Evolutionary conservation across 2,888 invertebrate genomes (phyloP), one percentile per base, ranked within the genome.

Genomic region (Ommatoiulus sabulosus): DNA sequence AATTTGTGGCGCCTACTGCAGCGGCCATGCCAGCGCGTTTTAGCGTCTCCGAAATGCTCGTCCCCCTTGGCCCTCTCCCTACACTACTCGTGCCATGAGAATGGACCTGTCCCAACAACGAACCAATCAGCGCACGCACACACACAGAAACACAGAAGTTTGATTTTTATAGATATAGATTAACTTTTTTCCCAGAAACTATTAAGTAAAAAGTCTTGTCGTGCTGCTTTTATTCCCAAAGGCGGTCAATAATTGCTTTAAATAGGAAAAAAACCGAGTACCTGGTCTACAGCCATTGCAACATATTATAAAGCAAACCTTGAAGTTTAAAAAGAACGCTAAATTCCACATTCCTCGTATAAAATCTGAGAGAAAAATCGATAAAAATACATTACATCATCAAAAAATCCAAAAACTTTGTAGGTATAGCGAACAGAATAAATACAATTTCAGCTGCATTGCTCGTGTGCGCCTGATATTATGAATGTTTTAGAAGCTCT

Each of bases 201-300:
- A 57, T 35, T 1, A 57, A 57, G 57, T 57, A 57, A 57, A 57
- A 57, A 57, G 57, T 57, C 57, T 5, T 52, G 52, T 52, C 52
- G 15, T 57, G 57, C n/a, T 57, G 57, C 57, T n/a, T 57, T 57
- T 57, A 57, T 57, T 57, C 57, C 57, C 57, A 57, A 57, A 57
- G 57, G 57, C 57, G 57, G 17, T 57, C 17, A 57, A 17, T n/a
- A 57, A 17, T n/a, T 57, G 57, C 57, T 57, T 52, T 57, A n/a
- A n/a, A 57, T 57, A n/a, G 57, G 57, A n/a, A 57, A 57, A 57
- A 57, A 35, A 35, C 35, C 35, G n/a, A 12, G 57, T n/a, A 46
- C 46, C 46, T 12, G 12, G 46, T 12, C 7, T 46, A 46, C 7
- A 10, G n/a, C n/a, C 57, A 5, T 57, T 17, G n/a, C 57, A 57